phyloP scores from a whole-genome alignment of 2,888 invertebrate genomes.

The Folsomia manolachei region DNA sequence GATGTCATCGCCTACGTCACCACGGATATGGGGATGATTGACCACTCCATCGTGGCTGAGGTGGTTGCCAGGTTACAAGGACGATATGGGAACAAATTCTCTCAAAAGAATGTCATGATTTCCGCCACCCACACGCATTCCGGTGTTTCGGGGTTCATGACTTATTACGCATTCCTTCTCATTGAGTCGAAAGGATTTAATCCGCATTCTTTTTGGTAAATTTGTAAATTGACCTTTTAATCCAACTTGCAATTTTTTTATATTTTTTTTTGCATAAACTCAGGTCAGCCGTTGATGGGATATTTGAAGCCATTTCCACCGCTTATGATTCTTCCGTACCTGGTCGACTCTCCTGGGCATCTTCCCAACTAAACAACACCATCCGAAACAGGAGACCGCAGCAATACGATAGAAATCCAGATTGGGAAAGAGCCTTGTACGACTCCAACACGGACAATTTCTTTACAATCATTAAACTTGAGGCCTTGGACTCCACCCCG shows the following conservation, averaged over 20 bases:
- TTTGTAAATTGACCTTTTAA: too few relatives aligned
- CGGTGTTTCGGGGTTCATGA: slow-evolving; percentile 54
- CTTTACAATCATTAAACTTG: slow-evolving; percentile 23
- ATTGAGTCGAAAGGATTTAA: slow-evolving; percentile 26
- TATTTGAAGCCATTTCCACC: slow-evolving; percentile 23
- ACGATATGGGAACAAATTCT: slow-evolving; percentile 69
- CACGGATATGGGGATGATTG: too few relatives aligned
- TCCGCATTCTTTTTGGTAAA: slow-evolving; percentile 19
- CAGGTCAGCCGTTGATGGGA: slow-evolving; percentile 22
- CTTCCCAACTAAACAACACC: slow-evolving; percentile 11
- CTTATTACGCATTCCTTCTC: slow-evolving; percentile 20
- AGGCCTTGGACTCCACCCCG: background rate
- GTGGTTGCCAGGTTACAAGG: too few relatives aligned
- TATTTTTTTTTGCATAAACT: too few relatives aligned
- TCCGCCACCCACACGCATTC: too few relatives aligned
- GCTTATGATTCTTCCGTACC: slow-evolving; percentile 13
- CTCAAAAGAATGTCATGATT: slow-evolving; percentile 74
- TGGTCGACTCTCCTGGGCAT: slow-evolving; percentile 13
- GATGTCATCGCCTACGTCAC: slow-evolving; percentile 69
- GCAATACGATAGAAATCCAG: slow-evolving; percentile 20
- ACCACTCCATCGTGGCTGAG: slow-evolving; percentile 71
- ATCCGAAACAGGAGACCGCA: slow-evolving; percentile 17
- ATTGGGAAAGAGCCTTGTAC: slow-evolving; percentile 19
- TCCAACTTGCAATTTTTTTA: too few relatives aligned
- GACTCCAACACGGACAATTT: slow-evolving; percentile 23